These are phyloP conservation scores for Zelleria hepariella DNA, from an alignment of 2,888 invertebrate genomes.

Conservation along the genomic window DNA sequence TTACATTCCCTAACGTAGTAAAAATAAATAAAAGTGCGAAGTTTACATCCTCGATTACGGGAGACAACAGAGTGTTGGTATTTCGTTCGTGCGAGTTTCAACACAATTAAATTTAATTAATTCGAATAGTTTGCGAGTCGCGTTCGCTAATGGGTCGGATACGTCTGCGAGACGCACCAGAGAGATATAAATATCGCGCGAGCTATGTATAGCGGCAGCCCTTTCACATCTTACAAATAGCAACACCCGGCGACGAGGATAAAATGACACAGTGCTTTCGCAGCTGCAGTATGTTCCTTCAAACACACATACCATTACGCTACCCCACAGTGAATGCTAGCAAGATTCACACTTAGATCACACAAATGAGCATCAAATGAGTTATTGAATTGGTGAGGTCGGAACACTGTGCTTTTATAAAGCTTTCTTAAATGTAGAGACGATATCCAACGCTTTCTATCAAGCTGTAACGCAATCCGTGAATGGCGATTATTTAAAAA, in stretches of 20 bases:
- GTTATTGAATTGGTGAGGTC: background rate
- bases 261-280: background rate
- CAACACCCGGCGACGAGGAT: background rate
- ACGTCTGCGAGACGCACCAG: slow-evolving; percentile 42
- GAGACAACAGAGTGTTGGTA: slow-evolving; percentile 18
- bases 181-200: slow-evolving; percentile 43
- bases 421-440: background rate
- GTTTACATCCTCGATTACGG: slow-evolving; percentile 32
- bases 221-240: background rate
- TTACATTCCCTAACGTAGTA: background rate
- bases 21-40: slow-evolving; percentile 23
- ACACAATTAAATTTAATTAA: slow-evolving; percentile 69
- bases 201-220: background rate
- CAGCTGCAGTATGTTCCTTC: background rate
- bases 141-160: slow-evolving; percentile 54
- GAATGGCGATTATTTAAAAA: background rate
- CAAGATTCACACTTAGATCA: background rate
- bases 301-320: background rate
- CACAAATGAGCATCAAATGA: background rate
- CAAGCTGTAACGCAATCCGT: background rate
- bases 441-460: background rate
- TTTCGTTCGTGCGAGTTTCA: slow-evolving; percentile 38
- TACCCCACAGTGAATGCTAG: background rate
- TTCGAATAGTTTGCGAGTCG: slow-evolving; percentile 65
- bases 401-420: background rate